A percentile compares a stretch with the other conserved stretches of the same genome.
Evolutionary conservation across 2,888 invertebrate genomes (phyloP).

Genomic region (Elaeidobius kamerunicus): DNA sequence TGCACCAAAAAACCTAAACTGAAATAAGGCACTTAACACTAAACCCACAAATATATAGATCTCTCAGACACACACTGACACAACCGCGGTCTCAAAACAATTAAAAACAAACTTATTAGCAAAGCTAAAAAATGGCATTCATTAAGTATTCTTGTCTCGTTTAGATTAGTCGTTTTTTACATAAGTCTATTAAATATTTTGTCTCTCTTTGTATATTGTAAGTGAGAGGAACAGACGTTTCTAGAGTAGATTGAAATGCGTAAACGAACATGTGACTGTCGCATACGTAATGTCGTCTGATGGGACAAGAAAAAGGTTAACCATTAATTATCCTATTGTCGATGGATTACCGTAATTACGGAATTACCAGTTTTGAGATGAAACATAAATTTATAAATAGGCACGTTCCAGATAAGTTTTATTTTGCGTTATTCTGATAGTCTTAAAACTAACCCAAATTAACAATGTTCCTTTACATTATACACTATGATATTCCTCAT

Average conservation of each 20-base stretch:
- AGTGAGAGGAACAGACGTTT: conserved; percentile 1
- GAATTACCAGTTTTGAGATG: conserved; percentile 14
- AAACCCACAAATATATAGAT: conserved; percentile 9
- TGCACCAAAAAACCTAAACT: conserved; percentile 43
- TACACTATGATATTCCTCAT: no score
- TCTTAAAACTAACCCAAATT: no score
- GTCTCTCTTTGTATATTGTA: not conserved
- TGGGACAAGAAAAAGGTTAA: conserved; percentile 21
- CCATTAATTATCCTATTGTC: conserved; percentile 27
- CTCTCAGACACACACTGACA: conserved; percentile 19
- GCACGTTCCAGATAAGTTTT: conserved; percentile 7
- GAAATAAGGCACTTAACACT: not conserved
- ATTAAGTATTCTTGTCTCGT: conserved; percentile 13
- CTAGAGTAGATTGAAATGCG: not conserved
- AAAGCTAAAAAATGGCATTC: conserved; percentile 12
- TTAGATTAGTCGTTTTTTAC: not conserved
- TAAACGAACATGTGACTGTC: conserved; percentile 1
- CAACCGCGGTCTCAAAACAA: conserved; percentile 22
- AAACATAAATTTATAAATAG: conserved; percentile 4
- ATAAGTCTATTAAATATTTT: not conserved
- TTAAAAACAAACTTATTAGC: conserved; percentile 12
- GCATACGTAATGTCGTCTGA: conserved; percentile 10
- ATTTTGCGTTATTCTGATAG: no score
- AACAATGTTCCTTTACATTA: not conserved
- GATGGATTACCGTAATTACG: conserved; percentile 20